These are phyloP conservation scores for Falco concolor DNA, from an alignment of 2,797 vertebrate genomes.

Conservation along the genomic window DNA sequence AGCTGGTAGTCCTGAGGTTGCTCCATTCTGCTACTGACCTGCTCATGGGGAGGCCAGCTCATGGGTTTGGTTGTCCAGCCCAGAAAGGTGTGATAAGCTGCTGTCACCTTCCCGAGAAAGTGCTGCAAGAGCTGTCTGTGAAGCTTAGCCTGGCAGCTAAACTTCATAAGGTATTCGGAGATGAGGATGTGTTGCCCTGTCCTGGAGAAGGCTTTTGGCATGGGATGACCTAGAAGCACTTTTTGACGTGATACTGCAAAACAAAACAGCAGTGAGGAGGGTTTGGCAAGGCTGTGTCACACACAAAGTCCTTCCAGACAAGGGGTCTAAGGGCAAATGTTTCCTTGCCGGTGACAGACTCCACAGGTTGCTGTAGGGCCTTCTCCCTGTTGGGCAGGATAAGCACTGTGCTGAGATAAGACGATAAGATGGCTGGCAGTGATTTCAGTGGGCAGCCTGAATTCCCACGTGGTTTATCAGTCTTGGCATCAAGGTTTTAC, in stretches of 20 bases:
- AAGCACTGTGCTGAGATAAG: slow-evolving; percentile 59
- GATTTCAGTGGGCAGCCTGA: slow-evolving; percentile 63
- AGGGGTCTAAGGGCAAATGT: neutral
- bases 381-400: slow-evolving; percentile 31
- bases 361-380: neutral
- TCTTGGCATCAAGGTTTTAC: slow-evolving; percentile 19
- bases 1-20: neutral
- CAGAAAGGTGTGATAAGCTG: neutral
- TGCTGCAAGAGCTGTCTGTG: neutral
- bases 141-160: neutral
- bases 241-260: accelerated
- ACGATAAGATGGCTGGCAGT: slow-evolving; percentile 64
- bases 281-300: neutral
- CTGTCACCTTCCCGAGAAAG: neutral
- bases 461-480: slow-evolving; percentile 54
- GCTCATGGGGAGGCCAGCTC: neutral
- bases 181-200: neutral
- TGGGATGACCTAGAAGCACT: neutral
- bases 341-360: neutral
- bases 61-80: neutral
- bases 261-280: neutral
- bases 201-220: neutral
- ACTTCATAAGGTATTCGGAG: neutral
- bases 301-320: neutral
- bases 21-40: neutral